Evolutionary conservation across 1,140 invertebrate species (phyloP), one percentile per base, ranked within the genome.

Genomic region (Pseudomyrmex gracilis): DNA sequence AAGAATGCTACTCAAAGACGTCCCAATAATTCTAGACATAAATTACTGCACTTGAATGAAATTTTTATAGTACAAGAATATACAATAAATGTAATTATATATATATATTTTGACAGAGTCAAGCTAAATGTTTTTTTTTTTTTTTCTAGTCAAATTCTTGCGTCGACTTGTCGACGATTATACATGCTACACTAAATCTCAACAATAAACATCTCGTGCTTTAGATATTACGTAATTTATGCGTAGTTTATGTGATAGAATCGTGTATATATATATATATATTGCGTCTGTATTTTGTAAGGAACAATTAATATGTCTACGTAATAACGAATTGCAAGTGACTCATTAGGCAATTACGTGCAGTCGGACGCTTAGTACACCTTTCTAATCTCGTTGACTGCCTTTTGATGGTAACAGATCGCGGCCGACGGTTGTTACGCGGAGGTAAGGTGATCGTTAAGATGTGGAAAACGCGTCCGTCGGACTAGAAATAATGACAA

Each of bases 331-430:
- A 80, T 67, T 58, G 20, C 73, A 20, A 47, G 64, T 58, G 53
- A 70, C 76, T 80, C 55, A 71, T 80, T 68, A 68, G 53, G 43
- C 24, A 78, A 78, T 78, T 70, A 80, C 55, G 43, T 60, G 53
- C 51, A 49, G 12, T 80, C 43, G 66, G n/a, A 71, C 76, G 53
- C 43, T 47, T n/a, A 49, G 24, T 71, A 80, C 66, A 71, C 76
- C 76, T 80, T 71, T 71, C 76, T 80, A 80, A 80, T 80, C 76
- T 80, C 84, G 45, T 74, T 82, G 85, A 60, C 78, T 86, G 82
- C 85, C 53, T 87, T 76, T 87, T 82, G 64, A 76, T 64, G 84
- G 51, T 66, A 70, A 83, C 82, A 87, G 84, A 85, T 86, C 84
- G 78, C 34, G 55, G 12, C 43, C 22, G 22, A 24, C 66, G 43